These are phyloP conservation scores for Drosophila paramelanica DNA, from an alignment of 2,888 invertebrate genomes.

Conservation along the genomic window DNA sequence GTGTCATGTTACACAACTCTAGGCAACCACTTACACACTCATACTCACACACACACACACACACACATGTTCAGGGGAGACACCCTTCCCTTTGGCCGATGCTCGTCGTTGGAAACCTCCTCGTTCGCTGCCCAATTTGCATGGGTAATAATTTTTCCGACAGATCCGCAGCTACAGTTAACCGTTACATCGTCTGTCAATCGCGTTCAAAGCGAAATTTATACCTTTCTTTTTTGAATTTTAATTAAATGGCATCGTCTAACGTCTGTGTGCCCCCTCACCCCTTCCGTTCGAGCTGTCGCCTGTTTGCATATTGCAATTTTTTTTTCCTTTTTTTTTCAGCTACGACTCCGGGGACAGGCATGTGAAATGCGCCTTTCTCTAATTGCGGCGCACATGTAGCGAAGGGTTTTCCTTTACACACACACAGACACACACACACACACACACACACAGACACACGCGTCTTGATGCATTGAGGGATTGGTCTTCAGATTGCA, in stretches of 20 bases:
- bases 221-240: slow-evolving; percentile 72
- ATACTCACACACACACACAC: background rate
- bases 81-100: slow-evolving; percentile 31
- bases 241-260: slow-evolving; percentile 78
- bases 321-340: slow-evolving; percentile 25
- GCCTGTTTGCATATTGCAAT: slow-evolving; percentile 78
- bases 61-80: slow-evolving; percentile 8
- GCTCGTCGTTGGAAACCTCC: slow-evolving; percentile 31
- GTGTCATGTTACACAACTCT: slow-evolving; percentile 74
- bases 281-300: slow-evolving; percentile 34
- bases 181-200: slow-evolving; percentile 74
- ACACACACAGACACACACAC: slow-evolving; percentile 24
- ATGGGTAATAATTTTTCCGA: slow-evolving; percentile 76
- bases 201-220: slow-evolving; percentile 74
- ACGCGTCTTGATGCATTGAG: slow-evolving; percentile 60
- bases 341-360: slow-evolving; percentile 38
- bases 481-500: slow-evolving; percentile 66
- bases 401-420: slow-evolving; percentile 51
- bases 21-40: slow-evolving; percentile 41
- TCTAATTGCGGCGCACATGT: slow-evolving; percentile 74
- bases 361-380: slow-evolving; percentile 66
- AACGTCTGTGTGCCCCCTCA: slow-evolving; percentile 9
- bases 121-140: slow-evolving; percentile 69
- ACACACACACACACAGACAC: slow-evolving; percentile 1
- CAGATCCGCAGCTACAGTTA: slow-evolving; percentile 49